Percentiles rank a stretch among this genome's conserved stretches.
phyloP scores from a whole-genome alignment of 1,140 invertebrate genomes.

The Laodelphax striatellus region DNA sequence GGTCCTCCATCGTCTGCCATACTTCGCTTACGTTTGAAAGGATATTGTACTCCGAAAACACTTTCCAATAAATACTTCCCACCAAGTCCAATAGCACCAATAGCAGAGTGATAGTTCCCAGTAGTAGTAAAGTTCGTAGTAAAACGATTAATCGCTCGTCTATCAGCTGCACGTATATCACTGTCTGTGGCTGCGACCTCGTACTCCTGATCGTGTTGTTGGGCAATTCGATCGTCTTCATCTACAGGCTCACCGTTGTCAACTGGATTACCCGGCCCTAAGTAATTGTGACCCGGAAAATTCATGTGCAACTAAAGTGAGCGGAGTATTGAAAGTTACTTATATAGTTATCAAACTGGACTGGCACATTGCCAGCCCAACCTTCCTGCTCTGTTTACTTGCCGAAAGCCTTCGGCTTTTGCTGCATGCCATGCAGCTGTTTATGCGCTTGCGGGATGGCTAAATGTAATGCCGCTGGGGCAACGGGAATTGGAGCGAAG shows the following conservation, averaged over 20 bases:
- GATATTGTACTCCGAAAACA: neutral
- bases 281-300: too few species aligned
- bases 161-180: neutral
- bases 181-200: neutral
- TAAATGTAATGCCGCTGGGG: too few species aligned
- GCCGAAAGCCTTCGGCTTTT: too few species aligned
- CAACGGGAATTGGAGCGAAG: too few species aligned
- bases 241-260: neutral
- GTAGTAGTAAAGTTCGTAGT: neutral
- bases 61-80: neutral
- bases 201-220: neutral
- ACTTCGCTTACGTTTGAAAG: neutral
- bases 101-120: slow-evolving; percentile 2
- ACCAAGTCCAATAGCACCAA: neutral
- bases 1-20: neutral
- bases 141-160: neutral
- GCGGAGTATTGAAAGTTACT: too few species aligned
- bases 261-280: neutral
- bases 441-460: too few species aligned
- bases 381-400: too few species aligned
- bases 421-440: too few species aligned
- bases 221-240: neutral
- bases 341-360: too few species aligned
- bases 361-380: too few species aligned
- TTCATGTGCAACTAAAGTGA: too few species aligned